Conservation (phyloP, 2,888 invertebrate species). For the Augiades crinisus region DNA sequence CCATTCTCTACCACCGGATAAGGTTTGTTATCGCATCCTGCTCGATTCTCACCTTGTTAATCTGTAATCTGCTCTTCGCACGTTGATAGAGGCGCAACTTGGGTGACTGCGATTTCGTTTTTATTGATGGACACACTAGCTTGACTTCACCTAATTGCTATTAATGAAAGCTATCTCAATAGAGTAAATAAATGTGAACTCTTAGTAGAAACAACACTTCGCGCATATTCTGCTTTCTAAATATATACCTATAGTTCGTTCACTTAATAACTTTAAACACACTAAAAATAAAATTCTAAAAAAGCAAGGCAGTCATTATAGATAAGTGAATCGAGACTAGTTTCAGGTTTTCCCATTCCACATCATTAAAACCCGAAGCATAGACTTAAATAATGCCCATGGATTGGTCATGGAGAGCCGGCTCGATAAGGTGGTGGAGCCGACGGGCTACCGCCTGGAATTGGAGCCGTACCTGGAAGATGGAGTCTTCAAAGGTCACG, state of each 20-base stretch:
- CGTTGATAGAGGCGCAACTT: constrained; percentile 32
- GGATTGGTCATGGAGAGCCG: constrained; percentile 83
- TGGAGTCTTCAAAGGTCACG: constrained; percentile 84
- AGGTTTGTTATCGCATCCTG: constrained; percentile 47
- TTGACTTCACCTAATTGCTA: too few species aligned
- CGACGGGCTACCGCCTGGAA: constrained; percentile 84
- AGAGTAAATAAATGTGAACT: too few species aligned
- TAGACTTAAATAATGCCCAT: constrained; percentile 87
- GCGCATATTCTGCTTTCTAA: too few species aligned
- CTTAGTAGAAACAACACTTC: too few species aligned
- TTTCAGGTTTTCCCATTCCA: constrained; percentile 37
- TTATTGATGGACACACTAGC: too few species aligned
- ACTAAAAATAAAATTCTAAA: too few species aligned
- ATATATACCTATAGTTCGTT: too few species aligned
- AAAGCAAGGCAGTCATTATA: too few species aligned
- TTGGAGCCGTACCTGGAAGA: constrained; percentile 85
- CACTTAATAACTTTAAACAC: too few species aligned
- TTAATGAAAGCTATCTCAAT: too few species aligned
- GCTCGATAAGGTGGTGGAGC: constrained; percentile 83
- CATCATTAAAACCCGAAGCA: constrained; percentile 79
- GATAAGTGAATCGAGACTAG: background rate
- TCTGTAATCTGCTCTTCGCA: constrained; percentile 3
- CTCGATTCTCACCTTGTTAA: constrained; percentile 30
- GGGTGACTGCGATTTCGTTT: constrained; percentile 13
- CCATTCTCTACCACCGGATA: constrained; percentile 63